Conservation (phyloP, 2,888 invertebrate genomes). For the Pterostichus madidus region DNA sequence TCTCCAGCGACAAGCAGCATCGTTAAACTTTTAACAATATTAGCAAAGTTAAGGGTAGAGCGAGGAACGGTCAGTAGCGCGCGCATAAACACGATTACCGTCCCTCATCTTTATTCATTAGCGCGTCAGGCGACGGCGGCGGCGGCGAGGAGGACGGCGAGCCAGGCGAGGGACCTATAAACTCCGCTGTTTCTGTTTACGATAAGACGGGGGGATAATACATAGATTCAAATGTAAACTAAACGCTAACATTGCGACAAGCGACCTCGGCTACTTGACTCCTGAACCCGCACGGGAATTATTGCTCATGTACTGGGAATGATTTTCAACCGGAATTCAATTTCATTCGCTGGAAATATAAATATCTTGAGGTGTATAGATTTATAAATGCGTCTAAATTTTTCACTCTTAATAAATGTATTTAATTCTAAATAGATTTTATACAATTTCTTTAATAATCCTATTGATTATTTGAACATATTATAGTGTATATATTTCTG, state of each 20-base stretch:
- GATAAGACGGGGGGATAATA: slow-evolving; percentile 34
- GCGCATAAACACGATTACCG: slow-evolving; percentile 59
- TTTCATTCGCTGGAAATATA: no score
- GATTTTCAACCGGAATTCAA: no score
- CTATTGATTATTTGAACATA: no score
- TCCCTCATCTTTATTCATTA: slow-evolving; percentile 57
- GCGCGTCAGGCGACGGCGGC: not conserved
- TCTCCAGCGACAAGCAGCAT: slow-evolving; percentile 3
- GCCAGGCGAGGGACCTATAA: slow-evolving; percentile 42
- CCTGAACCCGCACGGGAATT: no score
- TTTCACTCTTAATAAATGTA: no score
- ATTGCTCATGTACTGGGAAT: no score
- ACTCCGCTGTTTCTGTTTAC: slow-evolving; percentile 52
- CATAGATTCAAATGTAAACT: slow-evolving; percentile 58
- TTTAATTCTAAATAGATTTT: no score
- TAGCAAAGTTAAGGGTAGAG: slow-evolving; percentile 38
- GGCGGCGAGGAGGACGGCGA: not conserved
- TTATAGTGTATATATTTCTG: no score
- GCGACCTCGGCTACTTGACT: not conserved
- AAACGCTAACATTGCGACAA: slow-evolving; percentile 26
- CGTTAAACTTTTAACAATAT: slow-evolving; percentile 52
- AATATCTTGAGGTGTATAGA: no score
- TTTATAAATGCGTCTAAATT: no score
- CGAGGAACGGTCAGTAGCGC: slow-evolving; percentile 30
- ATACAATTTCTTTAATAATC: no score